These are phyloP conservation scores for Sphecodes monilicornis DNA, from an alignment of 2,888 invertebrate genomes.

Conservation along the genomic window DNA sequence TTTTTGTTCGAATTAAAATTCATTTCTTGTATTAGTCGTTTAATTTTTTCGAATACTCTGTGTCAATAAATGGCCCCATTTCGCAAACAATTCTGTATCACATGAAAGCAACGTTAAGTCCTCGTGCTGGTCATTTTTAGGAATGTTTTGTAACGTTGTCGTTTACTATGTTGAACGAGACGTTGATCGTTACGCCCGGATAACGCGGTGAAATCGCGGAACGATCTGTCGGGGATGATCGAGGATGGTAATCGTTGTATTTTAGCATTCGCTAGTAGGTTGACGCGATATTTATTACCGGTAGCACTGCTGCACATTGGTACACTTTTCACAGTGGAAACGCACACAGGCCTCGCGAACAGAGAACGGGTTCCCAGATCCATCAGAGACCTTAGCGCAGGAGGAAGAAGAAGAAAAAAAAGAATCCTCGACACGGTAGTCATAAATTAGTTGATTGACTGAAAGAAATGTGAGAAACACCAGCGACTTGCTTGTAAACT, in stretches of 20 bases:
- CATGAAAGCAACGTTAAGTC: no score
- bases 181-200: not conserved
- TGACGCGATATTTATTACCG: constrained; percentile 37
- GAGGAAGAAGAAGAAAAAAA: constrained; percentile 20
- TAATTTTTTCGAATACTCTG: no score
- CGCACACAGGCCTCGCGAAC: not conserved
- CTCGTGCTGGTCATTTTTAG: not conserved
- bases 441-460: constrained; percentile 50
- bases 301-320: constrained; percentile 6
- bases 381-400: constrained; percentile 33
- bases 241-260: constrained; percentile 33
- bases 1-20: no score
- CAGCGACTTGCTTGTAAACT: constrained; percentile 40
- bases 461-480: constrained; percentile 59
- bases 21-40: no score
- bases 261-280: not conserved
- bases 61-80: no score
- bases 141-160: not conserved
- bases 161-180: not conserved
- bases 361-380: constrained; percentile 38
- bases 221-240: constrained; percentile 41
- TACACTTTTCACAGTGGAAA: constrained; percentile 8
- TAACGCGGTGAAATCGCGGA: constrained; percentile 8
- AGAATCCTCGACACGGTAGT: constrained; percentile 24
- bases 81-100: no score